Conservation (phyloP, 2,797 vertebrate genomes). For the Cryptoprocta ferox region DNA sequence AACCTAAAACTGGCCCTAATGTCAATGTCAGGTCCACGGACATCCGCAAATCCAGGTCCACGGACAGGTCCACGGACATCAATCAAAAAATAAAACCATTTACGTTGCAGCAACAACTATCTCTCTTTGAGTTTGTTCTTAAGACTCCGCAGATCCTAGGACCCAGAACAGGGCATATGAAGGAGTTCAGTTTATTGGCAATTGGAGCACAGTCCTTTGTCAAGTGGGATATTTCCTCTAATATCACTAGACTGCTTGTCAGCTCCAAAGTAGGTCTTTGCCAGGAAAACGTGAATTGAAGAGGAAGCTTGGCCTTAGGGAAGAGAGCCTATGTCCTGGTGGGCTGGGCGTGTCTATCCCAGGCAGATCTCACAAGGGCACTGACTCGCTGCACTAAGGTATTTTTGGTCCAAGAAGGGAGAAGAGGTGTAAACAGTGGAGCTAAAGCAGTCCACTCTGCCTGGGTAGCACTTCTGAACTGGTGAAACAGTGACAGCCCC, state of each 20-base stretch:
- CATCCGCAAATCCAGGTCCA: not conserved
- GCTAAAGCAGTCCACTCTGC: not conserved
- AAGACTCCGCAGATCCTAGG: not conserved
- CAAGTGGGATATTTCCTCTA: constrained; percentile 62
- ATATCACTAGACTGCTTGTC: constrained; percentile 62
- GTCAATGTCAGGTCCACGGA: not conserved
- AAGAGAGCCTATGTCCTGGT: constrained; percentile 69
- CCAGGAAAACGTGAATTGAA: constrained; percentile 84
- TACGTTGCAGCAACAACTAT: not conserved
- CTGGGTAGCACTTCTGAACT: not conserved
- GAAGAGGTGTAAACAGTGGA: not conserved
- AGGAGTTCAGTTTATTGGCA: not conserved
- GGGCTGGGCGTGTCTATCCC: constrained; percentile 34
- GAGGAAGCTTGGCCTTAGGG: constrained; percentile 76
- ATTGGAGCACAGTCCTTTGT: not conserved
- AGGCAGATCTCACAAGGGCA: constrained; percentile 13
- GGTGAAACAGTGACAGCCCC: not conserved
- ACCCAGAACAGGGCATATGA: not conserved
- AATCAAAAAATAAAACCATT: constrained; percentile 5
- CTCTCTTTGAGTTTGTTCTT: not conserved
- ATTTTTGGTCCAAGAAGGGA: constrained; percentile 23
- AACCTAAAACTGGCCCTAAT: not conserved
- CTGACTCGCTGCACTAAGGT: constrained; percentile 19
- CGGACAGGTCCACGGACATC: not conserved
- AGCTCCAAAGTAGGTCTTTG: constrained; percentile 71